Conservation (phyloP, 2,888 invertebrate species). For the Dexiosoma caninum region DNA sequence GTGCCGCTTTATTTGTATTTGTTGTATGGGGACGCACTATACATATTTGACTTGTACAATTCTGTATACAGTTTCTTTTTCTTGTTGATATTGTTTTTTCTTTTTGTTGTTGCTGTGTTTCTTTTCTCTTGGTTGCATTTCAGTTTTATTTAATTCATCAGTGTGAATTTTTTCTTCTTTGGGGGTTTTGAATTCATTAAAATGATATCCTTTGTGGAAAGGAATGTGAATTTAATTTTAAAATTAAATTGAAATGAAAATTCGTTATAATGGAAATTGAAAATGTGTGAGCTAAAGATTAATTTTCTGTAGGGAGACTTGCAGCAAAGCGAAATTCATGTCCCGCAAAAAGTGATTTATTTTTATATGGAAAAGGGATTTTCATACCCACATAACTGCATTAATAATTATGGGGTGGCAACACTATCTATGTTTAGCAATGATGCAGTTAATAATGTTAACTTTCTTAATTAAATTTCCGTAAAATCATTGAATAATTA, state of each 20-base stretch:
- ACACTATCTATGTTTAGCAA: too few species aligned
- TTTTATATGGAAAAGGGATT: background rate
- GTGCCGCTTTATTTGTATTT: slow-evolving; percentile 18
- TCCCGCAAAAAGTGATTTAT: background rate
- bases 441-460: too few species aligned
- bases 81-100: slow-evolving; percentile 36
- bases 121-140: slow-evolving; percentile 50
- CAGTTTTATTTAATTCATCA: slow-evolving; percentile 59
- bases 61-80: slow-evolving; percentile 48
- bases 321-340: background rate
- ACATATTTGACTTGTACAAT: slow-evolving; percentile 54
- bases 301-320: slow-evolving; percentile 5
- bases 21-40: slow-evolving; percentile 52
- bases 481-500: too few species aligned
- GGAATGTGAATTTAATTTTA: slow-evolving; percentile 60
- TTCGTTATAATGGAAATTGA: slow-evolving; percentile 32
- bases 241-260: slow-evolving; percentile 52
- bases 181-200: slow-evolving; percentile 61
- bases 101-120: slow-evolving; percentile 21
- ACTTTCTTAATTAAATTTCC: too few species aligned
- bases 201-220: slow-evolving; percentile 61
- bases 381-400: background rate
- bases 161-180: slow-evolving; percentile 45
- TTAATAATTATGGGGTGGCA: too few species aligned
- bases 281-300: slow-evolving; percentile 36